phyloP scores from a whole-genome alignment of 2,888 invertebrate species.

The Euclidia mi region DNA sequence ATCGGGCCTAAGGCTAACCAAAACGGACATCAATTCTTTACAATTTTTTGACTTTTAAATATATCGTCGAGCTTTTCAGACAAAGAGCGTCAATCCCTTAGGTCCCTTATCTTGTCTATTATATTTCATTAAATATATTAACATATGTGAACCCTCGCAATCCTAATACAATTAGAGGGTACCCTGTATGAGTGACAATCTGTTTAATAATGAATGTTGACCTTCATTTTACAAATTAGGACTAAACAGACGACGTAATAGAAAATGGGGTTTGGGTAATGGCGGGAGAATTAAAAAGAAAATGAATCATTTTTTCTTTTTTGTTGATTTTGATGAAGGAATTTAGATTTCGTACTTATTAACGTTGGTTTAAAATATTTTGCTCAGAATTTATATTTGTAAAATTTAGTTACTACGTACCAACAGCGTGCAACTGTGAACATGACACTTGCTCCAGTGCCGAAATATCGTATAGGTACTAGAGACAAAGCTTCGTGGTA shows the following conservation, averaged over 20 bases:
- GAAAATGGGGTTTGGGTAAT: not conserved
- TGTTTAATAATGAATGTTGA: constrained; percentile 46
- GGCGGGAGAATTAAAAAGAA: not conserved
- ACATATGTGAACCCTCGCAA: constrained; percentile 7
- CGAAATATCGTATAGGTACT: too few species aligned
- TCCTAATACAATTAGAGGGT: constrained; percentile 40
- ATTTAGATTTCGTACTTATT: too few species aligned
- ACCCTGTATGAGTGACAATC: constrained; percentile 28
- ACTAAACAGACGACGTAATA: not conserved
- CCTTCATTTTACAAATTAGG: constrained; percentile 25
- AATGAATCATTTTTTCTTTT: too few species aligned
- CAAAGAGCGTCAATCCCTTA: constrained; percentile 17
- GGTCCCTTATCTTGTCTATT: constrained; percentile 18
- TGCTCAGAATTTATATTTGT: too few species aligned
- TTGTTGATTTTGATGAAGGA: too few species aligned
- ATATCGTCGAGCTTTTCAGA: constrained; percentile 5
- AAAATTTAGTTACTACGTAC: too few species aligned
- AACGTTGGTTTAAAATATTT: too few species aligned
- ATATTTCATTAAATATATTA: constrained; percentile 32
- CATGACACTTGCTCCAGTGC: too few species aligned
- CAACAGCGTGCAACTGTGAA: too few species aligned
- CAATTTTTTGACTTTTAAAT: constrained; percentile 17
- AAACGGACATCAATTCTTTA: constrained; percentile 1
- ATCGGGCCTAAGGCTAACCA: too few species aligned
- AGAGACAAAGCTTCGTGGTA: too few species aligned